Evolutionary conservation across 2,113 vertebrate species (phyloP), one percentile per base, ranked within the genome.

Genomic region (Zosterops lateralis): DNA sequence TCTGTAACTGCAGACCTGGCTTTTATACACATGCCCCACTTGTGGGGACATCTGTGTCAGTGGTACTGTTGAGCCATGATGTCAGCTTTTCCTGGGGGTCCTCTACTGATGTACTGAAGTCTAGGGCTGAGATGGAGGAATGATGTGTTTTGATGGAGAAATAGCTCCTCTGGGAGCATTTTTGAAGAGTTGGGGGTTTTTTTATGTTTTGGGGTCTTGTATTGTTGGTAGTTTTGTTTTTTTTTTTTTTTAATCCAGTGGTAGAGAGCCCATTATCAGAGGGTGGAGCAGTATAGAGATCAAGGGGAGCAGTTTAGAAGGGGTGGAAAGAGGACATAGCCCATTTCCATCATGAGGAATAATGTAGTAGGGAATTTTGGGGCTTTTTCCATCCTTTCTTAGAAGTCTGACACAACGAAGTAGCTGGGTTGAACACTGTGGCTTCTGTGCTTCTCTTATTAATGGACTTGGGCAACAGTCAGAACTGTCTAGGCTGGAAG

Each of bases 91-190:
- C 45, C 36, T 91, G 36, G 16, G 12, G 6, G 4, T 72, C 14
- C 9, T 81, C 56, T 70, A 12, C 17, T 68, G 26, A 36, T 17
- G 1, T 25, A n/a, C 53, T 71, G 64, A 40, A 86, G 22, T 76
- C 38, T 51, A 60, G 18, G 29, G 34, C 65, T 75, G 61, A 78
- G 31, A 45, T 57, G n/a, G 17, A 75, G 31, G n/a, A 60, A n/a
- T 11, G 3, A 4, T 70, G 5, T 74, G 31, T 90, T 71, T 24
- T 38, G 21, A 44, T 42, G 31, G 21, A 75, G 48, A 62, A 78
- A 64, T 34, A 0, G 0, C 40, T 80, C 32, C 11, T 61, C 34
- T 48, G 20, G 20, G 6, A 90, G 4, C 7, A 25, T 51, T 95
- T 92, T 87, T 40, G 14, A 44, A 68, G 3, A 40, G 20, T 17